phyloP scores from a whole-genome alignment of 2,888 invertebrate species.

The Fabriciana adippe region DNA sequence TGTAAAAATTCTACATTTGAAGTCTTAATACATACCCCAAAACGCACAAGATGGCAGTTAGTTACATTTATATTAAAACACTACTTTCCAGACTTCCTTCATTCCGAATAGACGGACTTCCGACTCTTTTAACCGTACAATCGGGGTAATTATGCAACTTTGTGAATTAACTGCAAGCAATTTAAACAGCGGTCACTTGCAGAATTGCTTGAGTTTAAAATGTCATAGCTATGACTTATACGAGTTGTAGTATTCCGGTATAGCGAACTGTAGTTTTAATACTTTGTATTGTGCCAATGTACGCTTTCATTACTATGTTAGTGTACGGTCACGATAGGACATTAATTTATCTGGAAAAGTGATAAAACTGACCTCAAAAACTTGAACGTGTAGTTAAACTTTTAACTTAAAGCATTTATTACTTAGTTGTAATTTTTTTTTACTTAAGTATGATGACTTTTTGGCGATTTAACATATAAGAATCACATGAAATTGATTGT shows the following conservation, averaged over 20 bases:
- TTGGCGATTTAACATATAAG: no score
- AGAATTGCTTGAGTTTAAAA: conserved; percentile 19
- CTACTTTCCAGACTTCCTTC: conserved; percentile 2
- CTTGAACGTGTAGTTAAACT: not conserved
- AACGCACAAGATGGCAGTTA: no score
- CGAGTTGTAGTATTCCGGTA: not conserved
- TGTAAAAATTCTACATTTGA: no score
- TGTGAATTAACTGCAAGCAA: conserved; percentile 21
- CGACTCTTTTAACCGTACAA: conserved; percentile 6
- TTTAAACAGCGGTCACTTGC: conserved; percentile 27
- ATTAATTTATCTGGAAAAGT: not conserved
- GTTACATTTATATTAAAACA: no score
- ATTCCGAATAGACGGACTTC: not conserved
- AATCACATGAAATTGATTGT: no score
- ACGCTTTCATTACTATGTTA: not conserved
- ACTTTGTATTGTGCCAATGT: not conserved
- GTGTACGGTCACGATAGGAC: no score
- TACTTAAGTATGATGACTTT: no score
- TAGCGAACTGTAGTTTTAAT: not conserved
- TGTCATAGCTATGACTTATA: conserved; percentile 21
- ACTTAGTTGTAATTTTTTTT: no score
- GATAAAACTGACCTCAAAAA: no score
- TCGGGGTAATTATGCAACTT: conserved; percentile 27
- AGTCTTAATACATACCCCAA: no score
- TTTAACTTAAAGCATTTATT: no score